Evolutionary conservation across 2,113 vertebrate genomes (phyloP), one percentile per base, ranked within the genome.

Genomic region (Ctenomys sociabilis): DNA sequence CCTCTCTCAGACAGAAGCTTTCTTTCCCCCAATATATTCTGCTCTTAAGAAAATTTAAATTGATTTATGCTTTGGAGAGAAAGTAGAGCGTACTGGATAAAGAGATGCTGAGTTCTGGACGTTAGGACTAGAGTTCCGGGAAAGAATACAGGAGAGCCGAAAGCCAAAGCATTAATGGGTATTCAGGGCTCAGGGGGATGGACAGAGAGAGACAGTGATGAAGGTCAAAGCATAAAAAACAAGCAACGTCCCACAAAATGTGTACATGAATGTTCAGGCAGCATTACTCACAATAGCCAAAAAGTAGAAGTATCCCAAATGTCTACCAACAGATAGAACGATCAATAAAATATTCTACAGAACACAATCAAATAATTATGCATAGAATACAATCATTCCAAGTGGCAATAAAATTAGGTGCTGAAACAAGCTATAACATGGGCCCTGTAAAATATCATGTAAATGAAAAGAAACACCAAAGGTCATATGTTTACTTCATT

Each of bases 221-320:
- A 88, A 88, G 66, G 45, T 59, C 54, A 16, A 86, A 92, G 37
- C 37, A 73, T 84, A 63, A 63, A 91, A 95, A 86, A 66, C 28
- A 63, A 94, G 4, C 49, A 93, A 93, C 10, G n/a, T 49, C 24
- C 77, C 24, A 94, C 5, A 88, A 87, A 93, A 89, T 63, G 45
- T 80, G 7, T 63, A 61, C 13, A 93, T 1, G 32, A 84, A 95
- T 82, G 22, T 68, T 94, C 73, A 94, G 66, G 16, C 49, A 93
- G 24, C 43, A 32, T 73, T 91, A 78, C 61, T 86, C 30, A 70
- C 59, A 87, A 75, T 9, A 85, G 64, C 45, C 13, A 19, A 21
- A 93, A 91, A 91, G 77, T 88, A 10, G 6, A 96, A 93, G 85
- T 4, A 91, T 95, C 37, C 4, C 43, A 93, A 78, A 87, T 72